These are phyloP conservation scores for Habroteleia sp. DNA, from an alignment of 2,888 invertebrate genomes.

Conservation along the genomic window DNA sequence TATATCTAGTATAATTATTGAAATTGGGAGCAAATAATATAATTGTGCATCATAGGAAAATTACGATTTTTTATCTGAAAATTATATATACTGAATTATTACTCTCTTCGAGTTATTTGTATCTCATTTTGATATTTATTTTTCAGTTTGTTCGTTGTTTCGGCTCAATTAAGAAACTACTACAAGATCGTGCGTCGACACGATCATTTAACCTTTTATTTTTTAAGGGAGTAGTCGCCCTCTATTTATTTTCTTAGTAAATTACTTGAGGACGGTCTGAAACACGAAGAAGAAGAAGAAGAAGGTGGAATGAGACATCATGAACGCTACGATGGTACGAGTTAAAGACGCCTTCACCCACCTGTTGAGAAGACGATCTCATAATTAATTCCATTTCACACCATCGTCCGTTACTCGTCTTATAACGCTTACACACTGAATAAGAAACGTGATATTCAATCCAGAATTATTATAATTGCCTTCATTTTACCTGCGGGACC, in stretches of 20 bases:
- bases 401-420: slow-evolving; percentile 70
- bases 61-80: no score
- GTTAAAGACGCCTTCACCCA: slow-evolving; percentile 79
- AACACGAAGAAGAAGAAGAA: slow-evolving; percentile 73
- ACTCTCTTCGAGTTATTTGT: slow-evolving; percentile 28
- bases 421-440: slow-evolving; percentile 49
- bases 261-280: slow-evolving; percentile 77
- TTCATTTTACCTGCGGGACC: slow-evolving; percentile 28
- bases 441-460: slow-evolving; percentile 59
- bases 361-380: slow-evolving; percentile 79
- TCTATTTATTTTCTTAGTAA: slow-evolving; percentile 80
- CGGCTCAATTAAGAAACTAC: slow-evolving; percentile 69
- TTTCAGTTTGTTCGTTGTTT: slow-evolving; percentile 53
- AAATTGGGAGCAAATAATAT: no score
- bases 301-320: slow-evolving; percentile 60
- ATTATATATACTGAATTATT: slow-evolving; percentile 31
- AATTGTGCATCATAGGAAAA: no score
- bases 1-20: no score
- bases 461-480: slow-evolving; percentile 51
- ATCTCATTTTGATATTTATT: slow-evolving; percentile 50
- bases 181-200: slow-evolving; percentile 68
- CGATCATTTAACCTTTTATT: slow-evolving; percentile 74
- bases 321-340: slow-evolving; percentile 64
- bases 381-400: slow-evolving; percentile 81
- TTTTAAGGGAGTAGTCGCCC: slow-evolving; percentile 68